A percentile compares a stretch with the other conserved stretches of the same genome.
phyloP scores from a whole-genome alignment of 2,888 invertebrate species.

The Dicranocentrus wangi region DNA sequence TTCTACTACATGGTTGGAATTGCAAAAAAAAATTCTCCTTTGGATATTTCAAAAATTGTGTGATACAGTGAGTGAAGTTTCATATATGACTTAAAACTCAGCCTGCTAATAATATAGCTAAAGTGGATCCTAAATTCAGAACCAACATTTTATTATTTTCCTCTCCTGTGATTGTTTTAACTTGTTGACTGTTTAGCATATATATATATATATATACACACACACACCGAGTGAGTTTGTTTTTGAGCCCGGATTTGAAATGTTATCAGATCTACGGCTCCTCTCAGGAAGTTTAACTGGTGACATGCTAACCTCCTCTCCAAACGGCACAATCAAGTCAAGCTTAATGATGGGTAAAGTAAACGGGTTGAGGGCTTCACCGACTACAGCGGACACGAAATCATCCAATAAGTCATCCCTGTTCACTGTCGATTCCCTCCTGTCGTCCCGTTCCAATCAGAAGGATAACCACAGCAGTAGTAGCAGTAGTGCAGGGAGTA shows the following conservation, averaged over 20 bases:
- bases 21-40: too few species aligned
- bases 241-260: slow-evolving; percentile 40
- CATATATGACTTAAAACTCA: too few species aligned
- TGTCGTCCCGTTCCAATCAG: slow-evolving; percentile 53
- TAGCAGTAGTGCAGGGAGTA: slow-evolving; percentile 45
- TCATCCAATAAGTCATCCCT: slow-evolving; percentile 70
- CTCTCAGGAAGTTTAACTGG: slow-evolving; percentile 60
- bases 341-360: slow-evolving; percentile 50
- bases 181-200: too few species aligned
- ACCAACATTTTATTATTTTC: too few species aligned
- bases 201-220: too few species aligned
- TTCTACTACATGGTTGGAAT: too few species aligned
- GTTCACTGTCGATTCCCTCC: slow-evolving; percentile 72
- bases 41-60: too few species aligned
- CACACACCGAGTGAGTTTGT: background rate
- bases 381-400: slow-evolving; percentile 40
- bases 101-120: too few species aligned
- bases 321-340: slow-evolving; percentile 41
- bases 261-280: slow-evolving; percentile 71
- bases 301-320: slow-evolving; percentile 59
- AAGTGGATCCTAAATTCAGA: too few species aligned
- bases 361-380: slow-evolving; percentile 25
- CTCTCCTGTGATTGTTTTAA: too few species aligned
- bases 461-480: slow-evolving; percentile 38
- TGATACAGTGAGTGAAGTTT: too few species aligned